phyloP scores from a whole-genome alignment of 1,140 invertebrate species.

The Eulimnadia texana region DNA sequence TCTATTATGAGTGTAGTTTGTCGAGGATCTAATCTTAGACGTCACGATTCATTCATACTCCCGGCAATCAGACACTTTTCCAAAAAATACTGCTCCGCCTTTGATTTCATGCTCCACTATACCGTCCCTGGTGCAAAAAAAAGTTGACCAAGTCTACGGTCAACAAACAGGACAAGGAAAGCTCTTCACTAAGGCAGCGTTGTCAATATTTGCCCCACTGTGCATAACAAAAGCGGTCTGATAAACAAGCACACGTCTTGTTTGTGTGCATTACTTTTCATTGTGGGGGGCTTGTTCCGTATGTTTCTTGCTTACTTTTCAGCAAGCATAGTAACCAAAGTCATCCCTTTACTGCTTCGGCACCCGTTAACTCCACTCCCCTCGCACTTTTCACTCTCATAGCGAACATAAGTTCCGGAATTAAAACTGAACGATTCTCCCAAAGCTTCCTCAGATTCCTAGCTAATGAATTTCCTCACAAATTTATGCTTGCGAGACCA shows the following conservation, averaged over 20 bases:
- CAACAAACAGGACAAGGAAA: neutral
- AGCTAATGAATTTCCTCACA: too few relatives aligned
- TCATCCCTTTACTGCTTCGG: too few relatives aligned
- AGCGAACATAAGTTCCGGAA: too few relatives aligned
- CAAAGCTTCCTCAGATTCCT: too few relatives aligned
- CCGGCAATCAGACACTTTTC: neutral
- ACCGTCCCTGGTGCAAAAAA: neutral
- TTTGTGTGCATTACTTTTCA: neutral
- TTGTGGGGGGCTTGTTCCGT: neutral
- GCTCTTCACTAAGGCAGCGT: neutral
- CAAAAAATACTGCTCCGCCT: neutral
- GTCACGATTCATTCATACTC: too few relatives aligned
- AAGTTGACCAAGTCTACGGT: neutral
- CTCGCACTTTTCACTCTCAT: too few relatives aligned
- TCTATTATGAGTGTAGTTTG: too few relatives aligned
- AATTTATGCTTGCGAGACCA: too few relatives aligned
- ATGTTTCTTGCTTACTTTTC: neutral
- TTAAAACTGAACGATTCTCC: too few relatives aligned
- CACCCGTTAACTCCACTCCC: too few relatives aligned
- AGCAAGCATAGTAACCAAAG: too few relatives aligned
- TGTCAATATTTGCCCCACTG: neutral
- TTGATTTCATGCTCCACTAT: neutral
- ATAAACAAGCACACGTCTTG: neutral
- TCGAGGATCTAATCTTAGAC: too few relatives aligned
- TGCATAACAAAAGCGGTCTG: neutral